phyloP scores from a whole-genome alignment of 2,888 invertebrate genomes.

The Ariolimax columbianus region DNA sequence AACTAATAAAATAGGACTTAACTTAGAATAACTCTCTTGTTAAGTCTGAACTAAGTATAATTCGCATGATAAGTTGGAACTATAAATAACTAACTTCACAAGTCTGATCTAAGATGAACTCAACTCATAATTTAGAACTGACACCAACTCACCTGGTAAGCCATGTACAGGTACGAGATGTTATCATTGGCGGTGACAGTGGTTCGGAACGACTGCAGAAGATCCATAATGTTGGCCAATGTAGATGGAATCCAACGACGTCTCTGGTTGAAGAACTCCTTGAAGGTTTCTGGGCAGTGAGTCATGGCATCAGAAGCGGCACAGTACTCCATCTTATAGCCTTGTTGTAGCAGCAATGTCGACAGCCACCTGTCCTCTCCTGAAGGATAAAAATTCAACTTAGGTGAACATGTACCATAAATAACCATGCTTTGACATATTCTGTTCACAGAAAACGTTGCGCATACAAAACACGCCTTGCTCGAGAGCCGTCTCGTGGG shows the following conservation, averaged over 20 bases:
- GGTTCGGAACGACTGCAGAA: slow-evolving; percentile 88
- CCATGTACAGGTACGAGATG: slow-evolving; percentile 84
- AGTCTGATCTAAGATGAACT: too few species aligned
- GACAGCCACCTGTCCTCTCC: slow-evolving; percentile 99
- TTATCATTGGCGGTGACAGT: slow-evolving; percentile 98
- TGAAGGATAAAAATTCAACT: slow-evolving; percentile 66
- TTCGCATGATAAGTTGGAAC: too few species aligned
- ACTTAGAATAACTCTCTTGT: too few species aligned
- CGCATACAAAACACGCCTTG: too few species aligned
- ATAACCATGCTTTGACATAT: too few species aligned
- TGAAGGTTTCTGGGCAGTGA: slow-evolving; percentile 94
- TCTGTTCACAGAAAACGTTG: too few species aligned
- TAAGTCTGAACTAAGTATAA: too few species aligned
- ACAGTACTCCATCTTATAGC: slow-evolving; percentile 98
- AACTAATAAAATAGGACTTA: too few species aligned
- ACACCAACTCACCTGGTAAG: slow-evolving; percentile 63
- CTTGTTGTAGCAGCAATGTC: slow-evolving; percentile 94
- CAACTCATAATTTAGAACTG: too few species aligned
- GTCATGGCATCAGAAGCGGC: slow-evolving; percentile 99
- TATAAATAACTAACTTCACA: too few species aligned
- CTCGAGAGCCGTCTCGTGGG: too few species aligned
- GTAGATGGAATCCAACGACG: slow-evolving; percentile 99
- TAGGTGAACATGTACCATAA: too few species aligned
- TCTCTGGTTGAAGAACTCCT: slow-evolving; percentile 98
- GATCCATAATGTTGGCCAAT: slow-evolving; percentile 97